A percentile compares a stretch with the other conserved stretches of the same genome.
Evolutionary conservation across 2,797 vertebrate species (phyloP).

Genomic region (Dromococcyx pavoninus): DNA sequence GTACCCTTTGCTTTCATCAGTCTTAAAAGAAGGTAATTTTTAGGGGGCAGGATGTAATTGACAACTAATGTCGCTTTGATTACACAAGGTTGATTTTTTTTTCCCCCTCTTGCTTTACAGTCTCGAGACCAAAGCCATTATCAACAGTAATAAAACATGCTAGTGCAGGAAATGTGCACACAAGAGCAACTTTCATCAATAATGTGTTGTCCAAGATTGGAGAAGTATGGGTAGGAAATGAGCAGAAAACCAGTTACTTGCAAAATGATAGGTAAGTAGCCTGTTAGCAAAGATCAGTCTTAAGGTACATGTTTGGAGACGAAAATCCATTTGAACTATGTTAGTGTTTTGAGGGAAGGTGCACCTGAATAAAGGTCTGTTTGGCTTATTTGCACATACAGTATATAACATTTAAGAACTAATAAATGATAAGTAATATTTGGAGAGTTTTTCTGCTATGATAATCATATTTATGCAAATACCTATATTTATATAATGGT

Average conservation of each 20-base stretch:
- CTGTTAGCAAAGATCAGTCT: neutral
- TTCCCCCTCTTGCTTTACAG: constrained; percentile 64
- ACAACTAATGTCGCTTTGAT: neutral
- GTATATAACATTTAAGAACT: too few species aligned
- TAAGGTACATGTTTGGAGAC: fast-evolving
- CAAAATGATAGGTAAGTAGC: constrained; percentile 77
- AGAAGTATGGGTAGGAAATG: constrained; percentile 87
- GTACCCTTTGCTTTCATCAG: constrained; percentile 79
- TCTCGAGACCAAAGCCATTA: constrained; percentile 87
- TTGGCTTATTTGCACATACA: too few species aligned
- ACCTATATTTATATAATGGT: too few species aligned
- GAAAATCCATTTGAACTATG: fast-evolving
- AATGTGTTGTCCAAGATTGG: constrained; percentile 90
- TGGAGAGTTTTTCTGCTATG: too few species aligned
- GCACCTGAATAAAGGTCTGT: neutral
- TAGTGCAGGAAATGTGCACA: constrained; percentile 82
- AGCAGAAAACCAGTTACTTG: constrained; percentile 68
- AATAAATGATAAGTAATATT: too few species aligned
- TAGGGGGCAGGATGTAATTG: neutral
- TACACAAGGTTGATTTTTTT: neutral
- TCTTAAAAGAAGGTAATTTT: constrained; percentile 85
- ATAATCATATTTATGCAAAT: too few species aligned
- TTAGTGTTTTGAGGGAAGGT: neutral
- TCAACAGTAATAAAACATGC: constrained; percentile 86
- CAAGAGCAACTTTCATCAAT: constrained; percentile 88